Percentiles rank a stretch among this genome's conserved stretches.
These are phyloP conservation scores for Vannuccia rotundouncinata DNA, from an alignment of 2,888 invertebrate species.

Conservation along the genomic window DNA sequence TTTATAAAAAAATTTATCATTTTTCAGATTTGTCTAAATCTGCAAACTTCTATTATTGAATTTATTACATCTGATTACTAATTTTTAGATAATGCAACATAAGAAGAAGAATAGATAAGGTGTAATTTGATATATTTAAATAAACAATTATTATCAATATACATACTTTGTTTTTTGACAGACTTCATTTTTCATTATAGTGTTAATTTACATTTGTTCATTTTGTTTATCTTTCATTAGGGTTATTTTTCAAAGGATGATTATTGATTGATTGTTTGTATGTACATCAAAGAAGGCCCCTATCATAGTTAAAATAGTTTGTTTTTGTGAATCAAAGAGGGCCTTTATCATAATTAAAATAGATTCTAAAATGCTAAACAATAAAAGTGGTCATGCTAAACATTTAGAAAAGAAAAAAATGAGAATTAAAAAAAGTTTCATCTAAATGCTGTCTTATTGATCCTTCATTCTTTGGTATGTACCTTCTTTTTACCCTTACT, in stretches of 20 bases:
- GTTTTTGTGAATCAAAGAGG: background rate
- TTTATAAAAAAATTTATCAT: background rate
- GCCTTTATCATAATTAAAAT: constrained; percentile 9
- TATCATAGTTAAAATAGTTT: background rate
- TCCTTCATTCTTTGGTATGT: constrained; percentile 12
- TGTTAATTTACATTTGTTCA: background rate
- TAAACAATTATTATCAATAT: background rate
- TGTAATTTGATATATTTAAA: too few species aligned
- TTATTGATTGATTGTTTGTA: too few species aligned
- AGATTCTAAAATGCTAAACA: background rate
- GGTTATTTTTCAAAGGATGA: background rate
- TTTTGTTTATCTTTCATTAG: background rate
- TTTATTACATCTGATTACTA: background rate
- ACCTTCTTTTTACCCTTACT: background rate
- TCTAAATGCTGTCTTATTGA: constrained; percentile 17
- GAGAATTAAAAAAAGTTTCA: background rate
- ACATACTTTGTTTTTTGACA: constrained; percentile 23
- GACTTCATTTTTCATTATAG: constrained; percentile 9
- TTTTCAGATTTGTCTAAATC: background rate
- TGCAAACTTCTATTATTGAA: background rate
- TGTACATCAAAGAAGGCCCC: too few species aligned
- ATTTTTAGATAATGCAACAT: background rate
- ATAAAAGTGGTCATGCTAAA: constrained; percentile 21
- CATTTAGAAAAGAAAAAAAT: background rate
- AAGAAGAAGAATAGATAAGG: too few species aligned